Percentiles rank a stretch among this genome's conserved stretches.
These are phyloP conservation scores for Hemibagrus wyckioides DNA, from an alignment of 2,113 vertebrate genomes.

Conservation along the genomic window DNA sequence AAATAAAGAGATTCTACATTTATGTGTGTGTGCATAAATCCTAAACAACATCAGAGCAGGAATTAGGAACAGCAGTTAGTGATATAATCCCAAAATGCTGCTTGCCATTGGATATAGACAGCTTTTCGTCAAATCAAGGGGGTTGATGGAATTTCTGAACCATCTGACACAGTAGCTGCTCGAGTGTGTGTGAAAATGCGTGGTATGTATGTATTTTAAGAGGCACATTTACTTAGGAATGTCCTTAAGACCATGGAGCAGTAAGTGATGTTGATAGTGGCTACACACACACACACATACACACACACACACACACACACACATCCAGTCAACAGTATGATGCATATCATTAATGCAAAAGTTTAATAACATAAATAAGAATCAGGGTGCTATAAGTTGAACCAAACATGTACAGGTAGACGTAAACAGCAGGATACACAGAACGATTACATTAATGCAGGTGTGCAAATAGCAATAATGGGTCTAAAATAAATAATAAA, in stretches of 20 bases:
- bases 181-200: constrained; percentile 43
- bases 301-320: not conserved
- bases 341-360: too few relatives aligned
- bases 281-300: not conserved
- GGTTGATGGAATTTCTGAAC: constrained; percentile 52
- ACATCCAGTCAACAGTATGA: not conserved
- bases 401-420: too few relatives aligned
- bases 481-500: too few relatives aligned
- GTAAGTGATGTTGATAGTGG: constrained; percentile 15
- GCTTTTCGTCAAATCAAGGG: constrained; percentile 14
- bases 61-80: not conserved
- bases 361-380: too few relatives aligned
- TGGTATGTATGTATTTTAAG: constrained; percentile 63
- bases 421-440: too few relatives aligned
- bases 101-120: not conserved
- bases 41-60: not conserved
- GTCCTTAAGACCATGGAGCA: not conserved
- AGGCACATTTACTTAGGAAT: constrained; percentile 7
- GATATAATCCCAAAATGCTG: constrained; percentile 26
- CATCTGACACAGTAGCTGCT: constrained; percentile 16
- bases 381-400: too few relatives aligned
- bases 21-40: not conserved
- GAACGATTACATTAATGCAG: too few relatives aligned
- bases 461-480: too few relatives aligned
- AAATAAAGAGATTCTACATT: too few relatives aligned